Percentiles rank a stretch among this genome's conserved stretches.
These are phyloP conservation scores for Platyura marginata DNA, from an alignment of 1,140 invertebrate genomes.

Conservation along the genomic window DNA sequence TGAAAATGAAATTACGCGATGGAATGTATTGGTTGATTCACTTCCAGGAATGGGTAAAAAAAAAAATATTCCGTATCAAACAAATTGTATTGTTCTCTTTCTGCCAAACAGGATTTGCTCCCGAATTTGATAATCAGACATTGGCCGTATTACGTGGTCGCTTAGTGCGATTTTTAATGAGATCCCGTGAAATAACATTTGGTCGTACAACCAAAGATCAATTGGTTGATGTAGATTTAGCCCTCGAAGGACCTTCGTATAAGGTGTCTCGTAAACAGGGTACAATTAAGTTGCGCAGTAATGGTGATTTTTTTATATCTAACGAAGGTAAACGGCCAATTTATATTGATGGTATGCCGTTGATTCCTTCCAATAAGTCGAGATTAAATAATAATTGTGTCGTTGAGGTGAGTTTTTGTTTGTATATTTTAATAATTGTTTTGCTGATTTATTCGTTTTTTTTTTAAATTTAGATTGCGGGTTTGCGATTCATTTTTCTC, in stretches of 20 bases:
- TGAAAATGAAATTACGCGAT: conserved; percentile 75
- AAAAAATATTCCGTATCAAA: background rate
- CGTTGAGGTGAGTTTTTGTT: conserved; percentile 52
- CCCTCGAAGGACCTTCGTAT: conserved; percentile 72
- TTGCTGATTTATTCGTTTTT: background rate
- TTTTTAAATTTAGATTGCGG: conserved; percentile 50
- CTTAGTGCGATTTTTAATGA: conserved; percentile 85
- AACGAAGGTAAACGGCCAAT: conserved; percentile 92
- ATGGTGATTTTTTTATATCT: conserved; percentile 83
- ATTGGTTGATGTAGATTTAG: conserved; percentile 84
- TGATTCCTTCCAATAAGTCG: conserved; percentile 69
- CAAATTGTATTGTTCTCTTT: background rate
- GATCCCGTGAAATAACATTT: conserved; percentile 87
- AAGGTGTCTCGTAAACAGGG: conserved; percentile 76
- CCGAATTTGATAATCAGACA: conserved; percentile 80
- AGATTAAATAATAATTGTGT: conserved; percentile 85
- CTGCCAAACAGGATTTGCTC: conserved; percentile 32
- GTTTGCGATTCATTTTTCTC: conserved; percentile 78
- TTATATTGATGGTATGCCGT: conserved; percentile 81
- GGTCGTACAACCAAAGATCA: conserved; percentile 79
- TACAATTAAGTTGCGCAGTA: conserved; percentile 75
- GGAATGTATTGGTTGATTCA: conserved; percentile 87
- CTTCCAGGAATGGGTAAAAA: conserved; percentile 48
- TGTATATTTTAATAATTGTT: conserved; percentile 1
- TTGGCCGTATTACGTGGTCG: conserved; percentile 82